Evolutionary conservation across 2,113 vertebrate genomes (phyloP).

Genomic region (Sakesphorus luctuosus): DNA sequence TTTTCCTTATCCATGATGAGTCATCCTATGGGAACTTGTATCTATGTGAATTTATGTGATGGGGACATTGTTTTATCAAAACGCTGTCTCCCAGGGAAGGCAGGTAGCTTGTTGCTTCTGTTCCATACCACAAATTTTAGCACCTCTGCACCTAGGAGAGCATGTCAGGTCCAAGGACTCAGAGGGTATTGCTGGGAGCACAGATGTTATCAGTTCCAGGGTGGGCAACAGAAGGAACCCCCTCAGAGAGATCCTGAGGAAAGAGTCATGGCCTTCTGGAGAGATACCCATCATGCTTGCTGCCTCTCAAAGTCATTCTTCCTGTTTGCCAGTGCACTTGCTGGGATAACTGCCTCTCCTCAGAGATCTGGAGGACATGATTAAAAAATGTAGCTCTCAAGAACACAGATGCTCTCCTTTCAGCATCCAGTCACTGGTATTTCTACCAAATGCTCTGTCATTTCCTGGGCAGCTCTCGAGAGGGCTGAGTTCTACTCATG

Average conservation of each 20-base stretch:
- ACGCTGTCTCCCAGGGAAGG: background rate
- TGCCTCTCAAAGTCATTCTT: background rate
- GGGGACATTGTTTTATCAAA: background rate
- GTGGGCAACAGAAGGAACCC: background rate
- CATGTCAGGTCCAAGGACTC: background rate
- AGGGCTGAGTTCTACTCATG: background rate
- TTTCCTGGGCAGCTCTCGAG: background rate
- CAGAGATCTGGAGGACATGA: background rate
- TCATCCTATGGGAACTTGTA: background rate
- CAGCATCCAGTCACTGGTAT: background rate
- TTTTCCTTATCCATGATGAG: background rate
- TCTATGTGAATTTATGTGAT: background rate
- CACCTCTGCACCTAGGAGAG: background rate
- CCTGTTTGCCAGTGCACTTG: background rate
- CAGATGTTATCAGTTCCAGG: background rate
- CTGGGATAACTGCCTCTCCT: background rate
- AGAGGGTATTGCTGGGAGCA: background rate
- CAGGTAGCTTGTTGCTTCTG: background rate
- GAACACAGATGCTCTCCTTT: conserved; percentile 27
- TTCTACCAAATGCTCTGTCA: conserved; percentile 8
- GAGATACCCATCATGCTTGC: background rate
- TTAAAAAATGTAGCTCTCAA: background rate
- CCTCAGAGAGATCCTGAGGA: background rate
- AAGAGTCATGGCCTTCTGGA: background rate
- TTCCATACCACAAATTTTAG: background rate